Conservation (phyloP, 2,797 vertebrate species). For the Mastacembelus armatus region DNA sequence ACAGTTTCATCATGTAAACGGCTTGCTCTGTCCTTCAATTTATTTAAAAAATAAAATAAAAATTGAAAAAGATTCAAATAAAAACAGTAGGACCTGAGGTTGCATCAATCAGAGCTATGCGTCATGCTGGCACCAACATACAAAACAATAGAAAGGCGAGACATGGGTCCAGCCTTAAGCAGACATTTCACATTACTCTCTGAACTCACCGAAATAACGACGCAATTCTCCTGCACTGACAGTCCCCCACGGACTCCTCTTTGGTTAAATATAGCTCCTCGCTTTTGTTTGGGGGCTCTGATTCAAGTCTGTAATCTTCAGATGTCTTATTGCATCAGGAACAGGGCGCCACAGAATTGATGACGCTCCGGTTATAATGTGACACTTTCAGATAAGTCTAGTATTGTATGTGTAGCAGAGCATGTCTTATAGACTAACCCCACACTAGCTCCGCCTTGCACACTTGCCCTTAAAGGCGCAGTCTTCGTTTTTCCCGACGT, state of each 20-base stretch:
- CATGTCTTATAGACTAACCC: constrained; percentile 73
- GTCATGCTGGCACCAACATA: constrained; percentile 57
- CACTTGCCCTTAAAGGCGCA: constrained; percentile 79
- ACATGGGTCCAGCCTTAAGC: constrained; percentile 14
- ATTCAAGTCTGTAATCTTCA: constrained; percentile 42
- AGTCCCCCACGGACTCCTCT: constrained; percentile 51
- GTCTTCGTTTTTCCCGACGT: neutral
- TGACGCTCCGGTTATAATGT: constrained; percentile 43
- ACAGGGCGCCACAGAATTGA: constrained; percentile 44
- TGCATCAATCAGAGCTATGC: constrained; percentile 45
- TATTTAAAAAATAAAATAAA: neutral
- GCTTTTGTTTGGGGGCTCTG: neutral
- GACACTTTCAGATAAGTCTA: constrained; percentile 66
- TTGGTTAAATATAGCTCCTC: constrained; percentile 44
- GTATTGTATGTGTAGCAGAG: constrained; percentile 69
- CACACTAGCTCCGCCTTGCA: constrained; percentile 71
- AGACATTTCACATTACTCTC: constrained; percentile 34
- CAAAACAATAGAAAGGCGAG: constrained; percentile 49
- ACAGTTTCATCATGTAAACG: no score
- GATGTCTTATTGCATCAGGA: constrained; percentile 59
- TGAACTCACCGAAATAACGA: constrained; percentile 77
- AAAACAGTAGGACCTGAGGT: neutral
- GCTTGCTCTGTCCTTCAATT: neutral
- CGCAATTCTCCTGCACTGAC: constrained; percentile 37
- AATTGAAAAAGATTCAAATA: neutral